Base-by-base conservation (phyloP, 2,113 vertebrate species). In the Psophia crepitans region DNA sequence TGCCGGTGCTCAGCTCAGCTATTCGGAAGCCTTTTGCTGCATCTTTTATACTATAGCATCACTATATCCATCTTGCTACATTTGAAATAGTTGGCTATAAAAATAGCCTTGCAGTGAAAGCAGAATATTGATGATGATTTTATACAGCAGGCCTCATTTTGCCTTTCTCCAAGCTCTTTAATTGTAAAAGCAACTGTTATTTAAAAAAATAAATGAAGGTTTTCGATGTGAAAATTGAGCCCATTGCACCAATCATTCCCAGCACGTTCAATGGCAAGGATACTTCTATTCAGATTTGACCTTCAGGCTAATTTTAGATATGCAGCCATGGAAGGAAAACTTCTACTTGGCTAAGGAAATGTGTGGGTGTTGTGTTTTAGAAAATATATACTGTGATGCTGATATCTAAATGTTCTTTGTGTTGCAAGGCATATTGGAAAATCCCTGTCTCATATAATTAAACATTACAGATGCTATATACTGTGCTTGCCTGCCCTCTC, bases 331-430 rank as follows among this genome's bases (percentile, higher is more conserved):
- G 83, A 90, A 92, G 81, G 83, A 96, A 96, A 92, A 85, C 93
- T 97, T 97, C 65, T 96, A 24, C 82, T 97, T 96, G 84, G 87
- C 95, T 86, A 88, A 96, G 88, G 95, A 96, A 96, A 79, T 53
- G 60, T 82, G 95, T 91, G 74, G 90, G 91, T 77, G 90, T 94
- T 75, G 63, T 63, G 74, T 88, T 96, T 96, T 88, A 90, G 88
- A 96, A 94, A 96, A 92, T 93, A 91, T 30, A 95, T 73, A 39
- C 68, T 65, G 65, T 49, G 39, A 9, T 93, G 76, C 94, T 94
- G 79, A 79, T 83, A 82, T 77, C 85, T 89, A 68, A 93, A 68
- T 63, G 68, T 80, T 90, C 78, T 95, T 94, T 89, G 79, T 97
- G 86, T 95, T 87, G 56, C 57, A 69, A 73, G 65, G 63, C 89